Percentiles rank a stretch among this genome's conserved stretches.
Evolutionary conservation across 2,888 invertebrate species (phyloP).

Genomic region (Aphodius granarius): DNA sequence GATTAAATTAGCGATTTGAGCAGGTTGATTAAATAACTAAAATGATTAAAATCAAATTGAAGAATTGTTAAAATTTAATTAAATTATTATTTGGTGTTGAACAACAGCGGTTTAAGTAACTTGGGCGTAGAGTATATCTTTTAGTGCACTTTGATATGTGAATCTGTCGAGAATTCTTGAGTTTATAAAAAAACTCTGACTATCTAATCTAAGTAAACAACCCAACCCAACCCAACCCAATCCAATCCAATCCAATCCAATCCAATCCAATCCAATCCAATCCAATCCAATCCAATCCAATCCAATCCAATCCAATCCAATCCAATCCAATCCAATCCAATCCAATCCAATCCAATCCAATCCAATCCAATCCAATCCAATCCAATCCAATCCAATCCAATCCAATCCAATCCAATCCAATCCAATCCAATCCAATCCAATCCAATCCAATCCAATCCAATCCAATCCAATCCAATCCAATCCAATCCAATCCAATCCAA

Average conservation of each 20-base stretch:
- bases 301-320: constrained; percentile 17
- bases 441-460: constrained; percentile 11
- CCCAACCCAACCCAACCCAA: constrained; percentile 11
- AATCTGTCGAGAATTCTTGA: too few species aligned
- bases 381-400: neutral
- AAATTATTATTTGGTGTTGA: too few species aligned
- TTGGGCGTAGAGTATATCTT: too few species aligned
- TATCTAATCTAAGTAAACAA: too few species aligned
- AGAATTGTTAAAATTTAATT: too few species aligned
- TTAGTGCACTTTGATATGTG: too few species aligned
- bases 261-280: constrained; percentile 27
- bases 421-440: constrained; percentile 10
- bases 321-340: constrained; percentile 15
- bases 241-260: constrained; percentile 23
- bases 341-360: constrained; percentile 16
- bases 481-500: constrained; percentile 28
- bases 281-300: constrained; percentile 22
- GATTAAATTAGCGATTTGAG: too few species aligned
- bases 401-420: constrained; percentile 19
- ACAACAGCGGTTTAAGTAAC: too few species aligned
- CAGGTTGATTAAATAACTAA: too few species aligned
- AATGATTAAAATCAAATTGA: too few species aligned
- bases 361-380: constrained; percentile 23
- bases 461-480: constrained; percentile 26
- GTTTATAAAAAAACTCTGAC: too few species aligned